Conservation (phyloP, 2,797 vertebrate genomes). For the Bradypus variegatus region DNA sequence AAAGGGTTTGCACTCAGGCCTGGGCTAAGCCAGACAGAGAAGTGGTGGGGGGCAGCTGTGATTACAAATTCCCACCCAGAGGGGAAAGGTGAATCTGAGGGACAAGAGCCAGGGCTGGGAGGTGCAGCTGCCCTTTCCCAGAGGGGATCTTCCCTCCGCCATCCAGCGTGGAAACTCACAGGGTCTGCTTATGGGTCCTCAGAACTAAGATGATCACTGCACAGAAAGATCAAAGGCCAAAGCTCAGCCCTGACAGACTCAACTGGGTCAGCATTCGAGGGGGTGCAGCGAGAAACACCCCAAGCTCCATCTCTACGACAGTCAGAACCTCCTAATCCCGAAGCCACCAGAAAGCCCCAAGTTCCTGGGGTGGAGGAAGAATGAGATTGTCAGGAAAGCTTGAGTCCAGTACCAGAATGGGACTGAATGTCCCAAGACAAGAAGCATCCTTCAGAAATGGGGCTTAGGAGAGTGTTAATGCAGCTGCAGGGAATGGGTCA, state of each 20-base stretch:
- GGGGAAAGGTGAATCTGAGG: not conserved
- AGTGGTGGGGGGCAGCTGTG: not conserved
- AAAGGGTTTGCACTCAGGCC: not conserved
- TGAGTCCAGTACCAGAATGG: not conserved
- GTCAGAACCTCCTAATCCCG: not conserved
- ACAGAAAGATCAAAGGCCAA: not conserved
- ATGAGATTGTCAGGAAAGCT: not conserved
- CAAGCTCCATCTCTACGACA: not conserved
- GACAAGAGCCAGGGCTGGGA: not conserved
- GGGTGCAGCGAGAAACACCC: too few species aligned
- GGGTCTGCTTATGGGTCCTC: not conserved
- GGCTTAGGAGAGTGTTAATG: not conserved
- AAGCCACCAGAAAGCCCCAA: not conserved
- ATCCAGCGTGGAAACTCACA: accelerated
- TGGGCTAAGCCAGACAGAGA: not conserved
- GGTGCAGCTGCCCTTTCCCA: not conserved
- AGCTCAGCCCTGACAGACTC: not conserved
- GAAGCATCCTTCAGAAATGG: not conserved
- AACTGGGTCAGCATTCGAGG: not conserved
- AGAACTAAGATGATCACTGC: not conserved
- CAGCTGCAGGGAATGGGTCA: not conserved
- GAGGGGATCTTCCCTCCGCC: not conserved
- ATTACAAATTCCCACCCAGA: not conserved
- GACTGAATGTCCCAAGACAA: accelerated
- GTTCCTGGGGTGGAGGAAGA: not conserved